phyloP scores from a whole-genome alignment of 2,113 vertebrate species.

The Tachysurus vachellii region DNA sequence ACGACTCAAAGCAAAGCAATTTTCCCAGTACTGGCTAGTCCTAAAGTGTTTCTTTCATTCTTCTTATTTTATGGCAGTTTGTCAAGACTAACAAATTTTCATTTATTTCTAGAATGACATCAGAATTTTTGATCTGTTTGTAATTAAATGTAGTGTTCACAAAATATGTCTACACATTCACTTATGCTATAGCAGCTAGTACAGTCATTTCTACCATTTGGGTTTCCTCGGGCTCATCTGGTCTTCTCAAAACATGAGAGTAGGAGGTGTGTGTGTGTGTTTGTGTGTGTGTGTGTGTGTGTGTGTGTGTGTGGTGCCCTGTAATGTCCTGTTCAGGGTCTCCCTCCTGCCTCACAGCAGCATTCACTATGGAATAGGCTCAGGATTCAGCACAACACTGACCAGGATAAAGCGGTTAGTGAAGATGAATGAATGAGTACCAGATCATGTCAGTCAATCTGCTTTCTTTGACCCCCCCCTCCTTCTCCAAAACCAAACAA shows the following conservation, averaged over 20 bases:
- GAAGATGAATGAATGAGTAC: not conserved
- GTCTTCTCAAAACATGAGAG: not conserved
- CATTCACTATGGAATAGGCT: not conserved
- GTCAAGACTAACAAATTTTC: not conserved
- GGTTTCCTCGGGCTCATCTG: not conserved
- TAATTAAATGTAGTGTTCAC: not conserved
- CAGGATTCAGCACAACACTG: not conserved
- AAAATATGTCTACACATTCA: not conserved
- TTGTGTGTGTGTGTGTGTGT: not conserved
- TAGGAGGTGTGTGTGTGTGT: not conserved
- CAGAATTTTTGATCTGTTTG: not conserved
- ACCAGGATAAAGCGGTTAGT: not conserved
- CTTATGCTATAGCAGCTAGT: not conserved
- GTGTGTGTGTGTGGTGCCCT: not conserved
- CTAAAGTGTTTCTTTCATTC: not conserved
- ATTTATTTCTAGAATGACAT: not conserved
- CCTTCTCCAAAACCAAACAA: constrained; percentile 50
- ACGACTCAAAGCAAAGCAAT: not conserved
- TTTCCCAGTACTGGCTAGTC: not conserved
- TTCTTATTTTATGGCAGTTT: not conserved
- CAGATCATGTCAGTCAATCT: constrained; percentile 66
- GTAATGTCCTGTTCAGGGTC: not conserved
- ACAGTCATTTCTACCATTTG: not conserved
- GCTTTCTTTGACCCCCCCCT: constrained; percentile 79
- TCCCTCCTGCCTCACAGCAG: not conserved